phyloP scores from a whole-genome alignment of 2,888 invertebrate genomes.

The Megaustenia siamemsis region DNA sequence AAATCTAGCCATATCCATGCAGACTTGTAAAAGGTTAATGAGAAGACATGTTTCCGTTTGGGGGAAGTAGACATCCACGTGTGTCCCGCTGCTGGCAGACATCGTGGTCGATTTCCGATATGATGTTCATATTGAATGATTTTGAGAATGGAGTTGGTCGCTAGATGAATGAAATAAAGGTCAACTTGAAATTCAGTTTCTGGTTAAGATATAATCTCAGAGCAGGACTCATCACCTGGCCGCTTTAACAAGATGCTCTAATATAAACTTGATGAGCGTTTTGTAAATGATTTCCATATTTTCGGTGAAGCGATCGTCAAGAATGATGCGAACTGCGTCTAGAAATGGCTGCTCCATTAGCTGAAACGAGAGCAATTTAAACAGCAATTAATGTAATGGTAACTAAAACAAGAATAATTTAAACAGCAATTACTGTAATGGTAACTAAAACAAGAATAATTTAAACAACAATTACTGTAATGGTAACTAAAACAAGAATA shows the following conservation, averaged over 20 bases:
- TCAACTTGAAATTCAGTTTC: conserved; percentile 78
- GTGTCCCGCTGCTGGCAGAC: background rate
- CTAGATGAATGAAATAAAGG: background rate
- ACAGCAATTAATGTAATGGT: too few species aligned
- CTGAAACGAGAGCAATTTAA: conserved; percentile 83
- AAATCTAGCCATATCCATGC: too few species aligned
- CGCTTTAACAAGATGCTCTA: conserved; percentile 87
- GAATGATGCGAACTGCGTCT: conserved; percentile 90
- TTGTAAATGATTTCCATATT: conserved; percentile 94
- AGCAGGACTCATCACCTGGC: conserved; percentile 16
- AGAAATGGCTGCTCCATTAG: conserved; percentile 93
- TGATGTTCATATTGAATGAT: background rate
- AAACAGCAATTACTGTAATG: too few species aligned
- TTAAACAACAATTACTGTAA: too few species aligned
- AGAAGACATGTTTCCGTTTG: too few species aligned
- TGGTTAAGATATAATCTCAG: conserved; percentile 73
- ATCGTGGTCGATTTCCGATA: background rate
- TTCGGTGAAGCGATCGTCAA: conserved; percentile 93
- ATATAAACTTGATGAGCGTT: conserved; percentile 91
- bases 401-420: too few species aligned
- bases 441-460: too few species aligned
- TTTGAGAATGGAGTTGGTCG: conserved; percentile 17
- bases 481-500: too few species aligned
- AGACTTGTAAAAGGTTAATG: too few species aligned
- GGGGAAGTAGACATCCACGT: too few species aligned